Percentiles rank a stretch among this genome's conserved stretches.
Conservation (phyloP, 2,888 invertebrate species). For the Imbricaverruca yamaguchii region DNA sequence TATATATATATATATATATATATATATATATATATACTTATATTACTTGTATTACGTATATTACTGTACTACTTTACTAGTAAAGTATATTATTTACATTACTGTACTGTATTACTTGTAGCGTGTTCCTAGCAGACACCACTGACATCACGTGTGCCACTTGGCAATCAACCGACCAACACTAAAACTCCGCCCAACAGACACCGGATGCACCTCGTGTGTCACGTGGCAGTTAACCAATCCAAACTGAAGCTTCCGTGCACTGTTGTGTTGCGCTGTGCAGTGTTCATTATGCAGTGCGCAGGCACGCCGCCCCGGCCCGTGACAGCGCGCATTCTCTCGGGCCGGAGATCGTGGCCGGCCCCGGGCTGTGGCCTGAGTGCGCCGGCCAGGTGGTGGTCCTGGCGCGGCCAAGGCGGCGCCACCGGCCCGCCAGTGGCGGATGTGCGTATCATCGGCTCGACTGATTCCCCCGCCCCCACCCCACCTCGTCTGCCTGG, state of each 20-base stretch:
- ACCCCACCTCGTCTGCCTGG: too few relatives aligned
- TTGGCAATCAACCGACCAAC: too few relatives aligned
- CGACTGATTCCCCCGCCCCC: background rate
- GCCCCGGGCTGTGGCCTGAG: background rate
- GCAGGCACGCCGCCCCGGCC: background rate
- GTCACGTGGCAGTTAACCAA: background rate
- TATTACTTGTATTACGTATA: too few relatives aligned
- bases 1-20: too few relatives aligned
- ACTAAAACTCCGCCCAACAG: too few relatives aligned
- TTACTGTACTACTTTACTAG: too few relatives aligned
- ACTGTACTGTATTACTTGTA: too few relatives aligned
- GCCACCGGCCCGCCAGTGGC: background rate
- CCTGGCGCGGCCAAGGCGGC: background rate
- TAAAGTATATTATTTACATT: too few relatives aligned
- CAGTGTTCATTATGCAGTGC: background rate
- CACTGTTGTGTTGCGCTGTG: background rate
- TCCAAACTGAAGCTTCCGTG: background rate
- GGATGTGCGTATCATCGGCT: constrained; percentile 4
- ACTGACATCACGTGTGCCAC: too few relatives aligned
- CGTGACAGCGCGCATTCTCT: background rate
- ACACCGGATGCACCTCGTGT: background rate
- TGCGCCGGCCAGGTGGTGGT: background rate
- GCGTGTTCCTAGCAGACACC: too few relatives aligned
- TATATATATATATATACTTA: too few relatives aligned
- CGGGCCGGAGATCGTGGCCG: background rate